These are phyloP conservation scores for Danio kyathit DNA, from an alignment of 2,797 vertebrate genomes.

Conservation along the genomic window DNA sequence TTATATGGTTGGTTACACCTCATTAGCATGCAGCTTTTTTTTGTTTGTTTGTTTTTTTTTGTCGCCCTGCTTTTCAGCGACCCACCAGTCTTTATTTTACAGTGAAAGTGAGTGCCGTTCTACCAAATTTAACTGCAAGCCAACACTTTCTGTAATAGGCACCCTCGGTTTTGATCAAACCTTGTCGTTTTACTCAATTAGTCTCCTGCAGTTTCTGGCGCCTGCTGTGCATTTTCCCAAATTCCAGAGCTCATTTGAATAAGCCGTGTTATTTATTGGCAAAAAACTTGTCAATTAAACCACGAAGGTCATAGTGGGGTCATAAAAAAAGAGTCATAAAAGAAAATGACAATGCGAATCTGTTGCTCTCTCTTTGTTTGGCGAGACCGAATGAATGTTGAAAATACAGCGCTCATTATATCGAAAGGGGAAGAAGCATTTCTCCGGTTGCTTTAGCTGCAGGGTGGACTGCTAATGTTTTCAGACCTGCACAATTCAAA, in stretches of 20 bases:
- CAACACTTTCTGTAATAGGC: conserved; percentile 14
- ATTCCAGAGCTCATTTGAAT: conserved; percentile 47
- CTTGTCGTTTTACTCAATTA: conserved; percentile 45
- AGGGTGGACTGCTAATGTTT: conserved; percentile 4
- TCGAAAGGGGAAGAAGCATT: conserved; percentile 5
- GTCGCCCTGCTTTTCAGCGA: not conserved
- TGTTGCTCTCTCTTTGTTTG: conserved; percentile 39
- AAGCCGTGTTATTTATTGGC: conserved; percentile 31
- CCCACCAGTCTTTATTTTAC: not conserved
- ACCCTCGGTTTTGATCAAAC: conserved; percentile 7
- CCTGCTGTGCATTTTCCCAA: conserved; percentile 31
- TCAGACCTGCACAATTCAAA: conserved; percentile 1
- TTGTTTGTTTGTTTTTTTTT: not conserved
- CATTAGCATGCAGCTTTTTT: not conserved
- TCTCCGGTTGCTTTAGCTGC: not conserved
- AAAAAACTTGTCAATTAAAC: conserved; percentile 55
- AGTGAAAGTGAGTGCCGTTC: not conserved
- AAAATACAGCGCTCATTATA: conserved; percentile 58
- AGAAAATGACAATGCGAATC: conserved; percentile 52
- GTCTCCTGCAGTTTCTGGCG: conserved; percentile 1
- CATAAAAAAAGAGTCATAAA: conserved; percentile 30
- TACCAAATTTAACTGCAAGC: conserved; percentile 2
- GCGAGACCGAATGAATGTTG: conserved; percentile 40
- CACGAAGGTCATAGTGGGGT: conserved; percentile 45
- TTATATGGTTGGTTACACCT: not conserved